phyloP scores from a whole-genome alignment of 92 coral and sea anemone genomes.

The Virgularia gustaviana region DNA sequence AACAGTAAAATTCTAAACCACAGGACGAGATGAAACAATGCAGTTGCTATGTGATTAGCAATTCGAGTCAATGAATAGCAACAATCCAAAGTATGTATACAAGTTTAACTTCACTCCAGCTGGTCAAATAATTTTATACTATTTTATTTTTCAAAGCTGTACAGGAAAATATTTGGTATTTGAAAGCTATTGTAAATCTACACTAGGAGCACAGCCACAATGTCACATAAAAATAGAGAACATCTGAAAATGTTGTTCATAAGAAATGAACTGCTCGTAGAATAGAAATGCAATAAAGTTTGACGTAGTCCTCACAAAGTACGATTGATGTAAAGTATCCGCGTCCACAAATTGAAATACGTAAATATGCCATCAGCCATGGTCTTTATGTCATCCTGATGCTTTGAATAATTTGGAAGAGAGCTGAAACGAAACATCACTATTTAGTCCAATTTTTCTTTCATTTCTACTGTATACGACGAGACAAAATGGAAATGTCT shows the following conservation, averaged over 20 bases:
- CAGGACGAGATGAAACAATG: no score
- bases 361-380: conserved; percentile 8
- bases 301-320: neutral
- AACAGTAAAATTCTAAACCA: no score
- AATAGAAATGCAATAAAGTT: neutral
- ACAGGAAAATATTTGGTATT: conserved; percentile 1
- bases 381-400: conserved; percentile 75
- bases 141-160: conserved; percentile 22
- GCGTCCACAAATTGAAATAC: no score
- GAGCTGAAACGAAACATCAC: conserved; percentile 73
- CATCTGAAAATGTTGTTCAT: conserved; percentile 9
- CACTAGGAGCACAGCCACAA: neutral
- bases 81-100: no score
- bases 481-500: neutral
- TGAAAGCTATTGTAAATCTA: neutral
- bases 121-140: neutral
- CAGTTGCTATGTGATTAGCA: no score
- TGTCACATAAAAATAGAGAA: neutral
- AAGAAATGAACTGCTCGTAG: neutral
- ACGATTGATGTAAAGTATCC: neutral
- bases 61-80: no score
- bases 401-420: conserved; percentile 98
- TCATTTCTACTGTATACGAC: neutral
- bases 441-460: no score
- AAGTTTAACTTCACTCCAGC: no score